Base-by-base conservation (phyloP, 2,797 vertebrate species). In the Ficedula albicollis region DNA sequence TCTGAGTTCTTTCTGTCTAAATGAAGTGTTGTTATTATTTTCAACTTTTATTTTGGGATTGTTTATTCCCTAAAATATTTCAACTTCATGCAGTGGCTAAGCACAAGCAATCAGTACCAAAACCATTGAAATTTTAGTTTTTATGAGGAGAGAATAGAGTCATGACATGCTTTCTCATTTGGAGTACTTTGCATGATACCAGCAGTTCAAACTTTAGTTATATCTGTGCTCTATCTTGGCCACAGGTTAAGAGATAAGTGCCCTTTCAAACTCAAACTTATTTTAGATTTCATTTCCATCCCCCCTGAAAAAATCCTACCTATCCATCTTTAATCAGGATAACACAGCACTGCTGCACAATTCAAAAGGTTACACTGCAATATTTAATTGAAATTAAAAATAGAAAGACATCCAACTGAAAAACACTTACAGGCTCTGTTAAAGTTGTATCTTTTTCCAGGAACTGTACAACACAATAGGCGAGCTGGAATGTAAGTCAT, bases 381-480 rank as follows among this genome's bases (percentile, higher is more conserved):
- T 66, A 49, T 38, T 72, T 68, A 78, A 44, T 49, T 52, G 17
- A 83, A 68, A 94, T 80, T 49, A 68, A 90, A 92, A 82, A 32
- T 3, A 82, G 49, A 86, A 91, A 91, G 69, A 59, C 10, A 51
- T 81, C n/a, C 16, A 93, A 66, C 44, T 66, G 56, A 66, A 79
- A 36, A 84, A 51, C 51, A 98, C 98, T 98, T 98, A 99, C 99
- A 95, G 99, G 99, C 95, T 99, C 99, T 89, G 99, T 99, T 96
- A 99, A 98, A 49, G 99, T 98, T 55, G 99, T 98, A 93, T 99
- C 99, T 97, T 99, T 99, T 97, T 99, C 99, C 98, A 99, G 97
- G 97, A 99, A 99, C 98, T 99, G 99, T 90, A 99, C 99, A 76
- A 99, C 99, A 97, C 99, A 99, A 97, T 99, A 99, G 69, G 99